phyloP scores from a whole-genome alignment of 2,797 vertebrate species.

The Agapornis canus region DNA sequence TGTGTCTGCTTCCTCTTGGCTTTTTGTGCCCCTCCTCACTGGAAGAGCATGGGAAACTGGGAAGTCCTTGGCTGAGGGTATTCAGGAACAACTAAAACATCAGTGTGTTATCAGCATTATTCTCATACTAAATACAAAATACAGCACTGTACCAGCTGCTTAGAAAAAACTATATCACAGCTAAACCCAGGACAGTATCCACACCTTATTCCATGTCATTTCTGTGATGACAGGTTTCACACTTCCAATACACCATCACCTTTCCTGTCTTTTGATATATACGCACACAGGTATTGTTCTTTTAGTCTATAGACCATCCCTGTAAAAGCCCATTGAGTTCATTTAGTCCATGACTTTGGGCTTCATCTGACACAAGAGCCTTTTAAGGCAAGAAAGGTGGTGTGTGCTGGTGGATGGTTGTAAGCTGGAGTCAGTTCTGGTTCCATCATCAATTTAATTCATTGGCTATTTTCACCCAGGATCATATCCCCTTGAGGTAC shows the following conservation, averaged over 20 bases:
- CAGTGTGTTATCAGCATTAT: background rate
- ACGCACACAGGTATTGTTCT: background rate
- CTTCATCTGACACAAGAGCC: background rate
- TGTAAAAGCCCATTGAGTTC: background rate
- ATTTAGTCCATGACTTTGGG: background rate
- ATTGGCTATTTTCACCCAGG: background rate
- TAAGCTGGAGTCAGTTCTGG: background rate
- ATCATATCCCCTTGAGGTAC: background rate
- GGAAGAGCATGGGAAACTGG: background rate
- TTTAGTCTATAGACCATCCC: background rate
- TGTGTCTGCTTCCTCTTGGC: background rate
- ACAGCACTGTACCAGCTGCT: background rate
- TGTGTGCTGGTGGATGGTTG: background rate
- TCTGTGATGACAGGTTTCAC: background rate
- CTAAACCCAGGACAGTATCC: background rate
- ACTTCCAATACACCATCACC: background rate
- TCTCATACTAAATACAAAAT: background rate
- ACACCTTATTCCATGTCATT: background rate
- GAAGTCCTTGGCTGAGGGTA: background rate
- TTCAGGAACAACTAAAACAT: background rate
- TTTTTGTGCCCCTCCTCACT: background rate
- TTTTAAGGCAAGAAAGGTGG: background rate
- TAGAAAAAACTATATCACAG: background rate
- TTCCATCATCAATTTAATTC: background rate
- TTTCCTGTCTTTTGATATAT: background rate